Conservation (phyloP, 2,113 vertebrate species). For the Smithornis capensis region DNA sequence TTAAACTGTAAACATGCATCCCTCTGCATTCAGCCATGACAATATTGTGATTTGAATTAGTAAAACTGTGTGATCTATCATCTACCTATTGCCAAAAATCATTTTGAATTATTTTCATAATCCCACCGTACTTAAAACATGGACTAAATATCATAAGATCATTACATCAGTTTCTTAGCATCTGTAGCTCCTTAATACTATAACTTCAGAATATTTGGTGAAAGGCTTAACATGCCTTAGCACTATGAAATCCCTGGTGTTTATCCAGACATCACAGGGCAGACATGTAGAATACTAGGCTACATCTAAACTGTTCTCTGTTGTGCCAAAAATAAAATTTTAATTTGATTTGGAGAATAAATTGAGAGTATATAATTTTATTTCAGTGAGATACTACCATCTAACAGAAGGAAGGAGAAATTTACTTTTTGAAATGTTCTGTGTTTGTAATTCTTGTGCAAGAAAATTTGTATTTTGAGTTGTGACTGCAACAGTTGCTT, state of each 20-base stretch:
- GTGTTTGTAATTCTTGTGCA: neutral
- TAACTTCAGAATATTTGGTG: conserved; percentile 33
- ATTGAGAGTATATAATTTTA: neutral
- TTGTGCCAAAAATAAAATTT: neutral
- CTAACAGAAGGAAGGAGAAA: neutral
- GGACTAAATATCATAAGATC: conserved; percentile 15
- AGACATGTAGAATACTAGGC: neutral
- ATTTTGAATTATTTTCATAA: neutral
- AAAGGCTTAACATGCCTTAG: neutral
- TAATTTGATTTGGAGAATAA: neutral
- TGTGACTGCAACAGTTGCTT: neutral
- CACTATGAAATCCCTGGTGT: neutral
- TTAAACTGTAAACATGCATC: neutral
- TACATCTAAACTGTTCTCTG: neutral
- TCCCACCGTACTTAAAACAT: neutral
- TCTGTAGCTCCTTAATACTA: conserved; percentile 15
- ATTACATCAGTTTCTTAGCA: conserved; percentile 36
- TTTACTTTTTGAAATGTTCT: neutral
- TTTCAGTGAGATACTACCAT: neutral
- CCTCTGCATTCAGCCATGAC: neutral
- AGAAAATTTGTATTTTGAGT: neutral
- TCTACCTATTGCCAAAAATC: neutral
- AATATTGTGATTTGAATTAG: conserved; percentile 1
- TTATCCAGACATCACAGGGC: neutral
- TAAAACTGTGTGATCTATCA: neutral